These are phyloP conservation scores for Proisotoma minuta DNA, from an alignment of 2,888 invertebrate genomes.

Conservation along the genomic window DNA sequence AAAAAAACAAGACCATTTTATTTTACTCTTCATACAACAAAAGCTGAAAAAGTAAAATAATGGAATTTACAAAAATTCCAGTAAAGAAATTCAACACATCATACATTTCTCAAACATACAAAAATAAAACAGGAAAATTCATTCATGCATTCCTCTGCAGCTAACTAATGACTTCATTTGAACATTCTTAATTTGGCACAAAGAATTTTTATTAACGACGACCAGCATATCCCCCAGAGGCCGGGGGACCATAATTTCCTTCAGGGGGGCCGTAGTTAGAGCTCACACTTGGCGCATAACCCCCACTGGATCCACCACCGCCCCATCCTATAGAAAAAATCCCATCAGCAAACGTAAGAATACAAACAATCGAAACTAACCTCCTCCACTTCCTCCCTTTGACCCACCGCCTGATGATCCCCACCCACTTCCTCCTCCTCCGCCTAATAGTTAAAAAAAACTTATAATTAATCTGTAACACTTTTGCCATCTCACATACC, in stretches of 20 bases:
- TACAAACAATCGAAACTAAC: too few species aligned
- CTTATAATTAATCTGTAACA: too few species aligned
- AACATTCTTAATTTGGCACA: constrained; percentile 2
- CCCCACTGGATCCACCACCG: constrained; percentile 17
- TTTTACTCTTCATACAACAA: too few species aligned
- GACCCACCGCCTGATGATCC: constrained; percentile 11
- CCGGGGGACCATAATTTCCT: constrained; percentile 15
- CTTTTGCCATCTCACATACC: too few species aligned
- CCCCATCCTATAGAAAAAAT: neutral
- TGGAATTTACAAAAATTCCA: too few species aligned
- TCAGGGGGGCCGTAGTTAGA: constrained; percentile 17
- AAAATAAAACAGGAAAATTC: too few species aligned
- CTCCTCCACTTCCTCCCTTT: neutral
- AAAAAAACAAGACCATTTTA: too few species aligned
- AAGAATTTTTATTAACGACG: neutral
- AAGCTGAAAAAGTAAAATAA: too few species aligned
- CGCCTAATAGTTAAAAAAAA: neutral
- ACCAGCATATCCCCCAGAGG: neutral
- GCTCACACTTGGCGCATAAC: neutral
- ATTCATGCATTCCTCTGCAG: too few species aligned
- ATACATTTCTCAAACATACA: too few species aligned
- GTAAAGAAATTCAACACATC: too few species aligned
- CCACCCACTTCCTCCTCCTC: constrained; percentile 2
- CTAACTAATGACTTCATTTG: too few species aligned
- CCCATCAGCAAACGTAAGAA: neutral